Conservation (phyloP, 30 jellyfish, hydroid and myxozoan genomes). For the Pseudorhiza aurosa region DNA sequence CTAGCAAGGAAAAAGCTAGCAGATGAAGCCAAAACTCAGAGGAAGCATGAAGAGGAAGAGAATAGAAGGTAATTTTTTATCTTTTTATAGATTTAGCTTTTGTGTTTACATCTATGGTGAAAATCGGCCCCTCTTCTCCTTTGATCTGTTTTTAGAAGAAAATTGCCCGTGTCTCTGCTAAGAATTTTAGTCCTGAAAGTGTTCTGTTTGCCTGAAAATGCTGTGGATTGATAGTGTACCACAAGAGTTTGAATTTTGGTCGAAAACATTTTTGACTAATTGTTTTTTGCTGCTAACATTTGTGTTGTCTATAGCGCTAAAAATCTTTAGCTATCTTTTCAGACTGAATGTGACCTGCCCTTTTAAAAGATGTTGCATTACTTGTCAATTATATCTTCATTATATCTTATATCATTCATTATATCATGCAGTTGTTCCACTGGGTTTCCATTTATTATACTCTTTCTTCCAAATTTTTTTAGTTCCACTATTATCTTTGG, state of each 20-base stretch:
- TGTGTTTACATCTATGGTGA: neutral
- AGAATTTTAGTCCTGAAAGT: neutral
- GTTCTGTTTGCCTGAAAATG: neutral
- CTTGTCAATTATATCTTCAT: no score
- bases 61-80: slow-evolving; percentile 15
- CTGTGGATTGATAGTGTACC: neutral
- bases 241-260: neutral
- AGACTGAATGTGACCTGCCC: neutral
- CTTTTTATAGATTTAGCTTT: neutral
- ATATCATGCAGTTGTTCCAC: no score
- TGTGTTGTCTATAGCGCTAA: neutral
- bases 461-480: no score
- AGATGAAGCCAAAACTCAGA: slow-evolving; percentile 77
- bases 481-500: no score
- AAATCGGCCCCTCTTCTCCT: neutral
- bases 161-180: no score
- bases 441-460: no score
- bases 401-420: no score
- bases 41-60: slow-evolving; percentile 51
- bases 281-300: neutral
- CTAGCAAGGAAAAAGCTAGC: slow-evolving; percentile 73
- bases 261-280: neutral
- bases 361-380: neutral
- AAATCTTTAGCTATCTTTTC: neutral
- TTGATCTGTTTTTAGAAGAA: neutral